These are phyloP conservation scores for Lanistes nyassanus DNA, from an alignment of 1,140 invertebrate species.

Conservation along the genomic window DNA sequence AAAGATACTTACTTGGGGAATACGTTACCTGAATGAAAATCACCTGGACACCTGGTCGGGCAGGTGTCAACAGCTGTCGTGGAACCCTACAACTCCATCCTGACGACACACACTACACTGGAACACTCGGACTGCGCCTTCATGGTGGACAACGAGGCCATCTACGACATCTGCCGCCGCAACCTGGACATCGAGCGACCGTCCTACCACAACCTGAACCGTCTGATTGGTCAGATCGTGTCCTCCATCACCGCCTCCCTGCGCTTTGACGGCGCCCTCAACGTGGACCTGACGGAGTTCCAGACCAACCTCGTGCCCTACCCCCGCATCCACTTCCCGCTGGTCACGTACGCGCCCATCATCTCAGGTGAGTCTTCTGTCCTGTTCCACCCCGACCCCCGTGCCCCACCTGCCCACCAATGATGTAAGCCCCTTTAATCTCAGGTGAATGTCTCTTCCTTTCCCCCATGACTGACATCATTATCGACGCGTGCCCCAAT, in stretches of 20 bases:
- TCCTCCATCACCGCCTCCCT: constrained; percentile 61
- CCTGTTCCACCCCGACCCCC: no score
- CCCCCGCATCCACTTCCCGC: constrained; percentile 58
- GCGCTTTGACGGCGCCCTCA: constrained; percentile 78
- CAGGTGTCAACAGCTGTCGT: constrained; percentile 65
- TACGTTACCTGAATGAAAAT: no score
- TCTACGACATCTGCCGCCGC: constrained; percentile 90
- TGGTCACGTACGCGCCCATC: constrained; percentile 52
- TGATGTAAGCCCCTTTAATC: no score
- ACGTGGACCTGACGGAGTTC: constrained; percentile 86
- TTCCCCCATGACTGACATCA: no score
- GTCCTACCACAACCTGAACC: constrained; percentile 62
- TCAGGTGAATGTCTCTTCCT: no score
- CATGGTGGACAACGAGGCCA: constrained; percentile 71
- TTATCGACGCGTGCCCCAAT: no score
- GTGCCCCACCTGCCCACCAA: no score
- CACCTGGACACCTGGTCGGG: no score
- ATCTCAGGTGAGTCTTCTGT: constrained; percentile 27
- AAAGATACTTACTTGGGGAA: no score
- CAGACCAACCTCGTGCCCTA: constrained; percentile 67
- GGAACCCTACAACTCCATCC: constrained; percentile 50
- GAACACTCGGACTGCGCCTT: constrained; percentile 59
- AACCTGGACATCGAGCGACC: constrained; percentile 73
- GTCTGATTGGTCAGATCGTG: constrained; percentile 67
- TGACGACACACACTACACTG: constrained; percentile 31